A percentile compares a stretch with the other conserved stretches of the same genome.
phyloP scores from a whole-genome alignment of 2,888 invertebrate genomes.

The Invenusta paracnida region DNA sequence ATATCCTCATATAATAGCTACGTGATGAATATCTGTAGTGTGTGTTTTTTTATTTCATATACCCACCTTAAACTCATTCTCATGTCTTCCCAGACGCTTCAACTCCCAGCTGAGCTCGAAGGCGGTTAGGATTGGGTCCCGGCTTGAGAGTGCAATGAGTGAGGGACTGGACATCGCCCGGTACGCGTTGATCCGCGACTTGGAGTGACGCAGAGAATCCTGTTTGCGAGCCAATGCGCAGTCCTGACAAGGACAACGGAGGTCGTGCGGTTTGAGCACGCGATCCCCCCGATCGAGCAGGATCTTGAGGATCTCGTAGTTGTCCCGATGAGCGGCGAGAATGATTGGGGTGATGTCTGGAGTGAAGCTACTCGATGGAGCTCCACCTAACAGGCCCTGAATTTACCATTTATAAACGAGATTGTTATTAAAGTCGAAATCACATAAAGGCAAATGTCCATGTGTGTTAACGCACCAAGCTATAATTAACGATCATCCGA shows the following conservation, averaged over 20 bases:
- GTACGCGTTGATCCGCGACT: conserved; percentile 48
- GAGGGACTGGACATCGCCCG: conserved; percentile 86
- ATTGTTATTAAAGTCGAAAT: too few relatives aligned
- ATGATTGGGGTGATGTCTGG: conserved; percentile 94
- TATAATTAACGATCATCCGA: too few relatives aligned
- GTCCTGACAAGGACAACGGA: conserved; percentile 83
- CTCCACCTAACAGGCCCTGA: conserved; percentile 35
- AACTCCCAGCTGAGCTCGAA: conserved; percentile 96
- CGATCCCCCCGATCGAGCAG: conserved; percentile 87
- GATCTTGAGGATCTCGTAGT: conserved; percentile 97
- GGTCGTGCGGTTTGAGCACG: conserved; percentile 65
- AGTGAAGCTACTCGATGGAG: conserved; percentile 65
- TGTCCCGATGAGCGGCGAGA: conserved; percentile 91
- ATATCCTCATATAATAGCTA: too few relatives aligned
- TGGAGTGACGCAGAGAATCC: conserved; percentile 70
- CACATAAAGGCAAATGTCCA: too few relatives aligned
- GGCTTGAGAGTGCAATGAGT: conserved; percentile 87
- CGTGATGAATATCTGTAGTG: too few relatives aligned
- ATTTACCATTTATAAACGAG: too few relatives aligned
- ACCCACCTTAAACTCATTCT: conserved; percentile 76
- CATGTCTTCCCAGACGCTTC: conserved; percentile 83
- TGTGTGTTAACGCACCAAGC: too few relatives aligned
- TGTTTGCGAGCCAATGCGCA: conserved; percentile 84
- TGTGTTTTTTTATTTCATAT: too few relatives aligned
- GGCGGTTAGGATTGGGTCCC: conserved; percentile 93